These are phyloP conservation scores for Menura novaehollandiae DNA, from an alignment of 2,113 vertebrate genomes.

Conservation along the genomic window DNA sequence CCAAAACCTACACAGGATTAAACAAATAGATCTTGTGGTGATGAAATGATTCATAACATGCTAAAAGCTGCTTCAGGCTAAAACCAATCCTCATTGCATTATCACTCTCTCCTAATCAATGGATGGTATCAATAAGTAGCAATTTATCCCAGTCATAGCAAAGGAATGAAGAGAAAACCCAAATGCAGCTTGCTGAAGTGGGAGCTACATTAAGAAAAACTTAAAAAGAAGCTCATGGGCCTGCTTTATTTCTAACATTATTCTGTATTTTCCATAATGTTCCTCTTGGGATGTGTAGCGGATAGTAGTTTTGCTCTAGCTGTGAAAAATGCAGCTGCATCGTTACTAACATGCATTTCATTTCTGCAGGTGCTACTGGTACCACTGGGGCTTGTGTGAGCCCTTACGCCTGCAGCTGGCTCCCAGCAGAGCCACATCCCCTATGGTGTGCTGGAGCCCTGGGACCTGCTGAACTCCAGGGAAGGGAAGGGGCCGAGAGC, in stretches of 20 bases:
- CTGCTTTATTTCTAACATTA: background rate
- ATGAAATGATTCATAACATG: background rate
- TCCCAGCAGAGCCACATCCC: fast-evolving
- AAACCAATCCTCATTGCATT: background rate
- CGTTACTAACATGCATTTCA: fast-evolving
- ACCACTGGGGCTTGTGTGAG: background rate
- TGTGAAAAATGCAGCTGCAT: background rate
- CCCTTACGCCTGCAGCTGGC: fast-evolving
- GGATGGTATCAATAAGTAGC: background rate
- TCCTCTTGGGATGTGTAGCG: background rate
- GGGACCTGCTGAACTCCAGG: fast-evolving
- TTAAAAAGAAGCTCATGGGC: background rate
- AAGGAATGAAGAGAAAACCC: background rate
- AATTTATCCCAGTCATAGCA: background rate
- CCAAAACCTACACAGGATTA: background rate
- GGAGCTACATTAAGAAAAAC: background rate
- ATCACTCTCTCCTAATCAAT: background rate
- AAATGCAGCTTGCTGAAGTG: background rate
- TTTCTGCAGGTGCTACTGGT: background rate
- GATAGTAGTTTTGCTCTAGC: background rate
- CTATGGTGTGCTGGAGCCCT: fast-evolving
- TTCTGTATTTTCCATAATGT: background rate
- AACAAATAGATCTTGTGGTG: background rate
- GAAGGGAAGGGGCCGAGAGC: fast-evolving
- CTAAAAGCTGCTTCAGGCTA: background rate